Evolutionary conservation across 1,140 invertebrate species (phyloP).

Genomic region (Saxidomus purpurata): DNA sequence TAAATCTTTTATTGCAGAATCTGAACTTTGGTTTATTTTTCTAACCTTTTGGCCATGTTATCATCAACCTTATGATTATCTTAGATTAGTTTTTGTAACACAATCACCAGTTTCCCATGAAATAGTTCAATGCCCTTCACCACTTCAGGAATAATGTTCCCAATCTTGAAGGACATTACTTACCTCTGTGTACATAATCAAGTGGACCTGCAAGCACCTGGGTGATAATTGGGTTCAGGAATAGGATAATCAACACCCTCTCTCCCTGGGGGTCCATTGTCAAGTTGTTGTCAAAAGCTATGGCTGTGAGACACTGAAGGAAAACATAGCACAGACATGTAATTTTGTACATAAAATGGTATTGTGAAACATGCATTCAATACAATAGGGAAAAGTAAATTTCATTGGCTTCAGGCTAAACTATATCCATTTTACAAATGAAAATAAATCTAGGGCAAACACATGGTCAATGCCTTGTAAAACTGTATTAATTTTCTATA

Average conservation of each 20-base stretch:
- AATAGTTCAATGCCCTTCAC: conserved; percentile 42
- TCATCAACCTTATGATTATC: conserved; percentile 32
- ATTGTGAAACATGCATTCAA: conserved; percentile 40
- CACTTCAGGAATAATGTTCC: neutral
- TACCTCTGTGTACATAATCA: conserved; percentile 19
- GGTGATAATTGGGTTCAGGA: conserved; percentile 54
- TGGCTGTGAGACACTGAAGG: neutral
- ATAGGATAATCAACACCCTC: conserved; percentile 23
- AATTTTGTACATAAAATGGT: conserved; percentile 26
- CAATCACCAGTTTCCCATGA: conserved; percentile 18
- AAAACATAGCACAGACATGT: conserved; percentile 26
- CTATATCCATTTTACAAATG: neutral
- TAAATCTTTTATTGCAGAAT: conserved; percentile 49
- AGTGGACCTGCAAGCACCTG: conserved; percentile 40
- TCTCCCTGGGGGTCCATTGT: conserved; percentile 26
- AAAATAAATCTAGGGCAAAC: neutral
- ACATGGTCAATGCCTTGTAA: conserved; percentile 5
- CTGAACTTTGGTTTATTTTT: conserved; percentile 46
- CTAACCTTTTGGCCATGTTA: conserved; percentile 42
- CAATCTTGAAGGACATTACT: conserved; percentile 21
- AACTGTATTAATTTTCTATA: too few relatives aligned
- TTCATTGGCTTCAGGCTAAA: neutral
- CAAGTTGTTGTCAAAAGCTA: conserved; percentile 15
- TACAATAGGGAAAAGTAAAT: neutral
- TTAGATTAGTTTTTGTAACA: conserved; percentile 43